These are phyloP conservation scores for Urocynchramus pylzowi DNA, from an alignment of 2,113 vertebrate species.

Conservation along the genomic window DNA sequence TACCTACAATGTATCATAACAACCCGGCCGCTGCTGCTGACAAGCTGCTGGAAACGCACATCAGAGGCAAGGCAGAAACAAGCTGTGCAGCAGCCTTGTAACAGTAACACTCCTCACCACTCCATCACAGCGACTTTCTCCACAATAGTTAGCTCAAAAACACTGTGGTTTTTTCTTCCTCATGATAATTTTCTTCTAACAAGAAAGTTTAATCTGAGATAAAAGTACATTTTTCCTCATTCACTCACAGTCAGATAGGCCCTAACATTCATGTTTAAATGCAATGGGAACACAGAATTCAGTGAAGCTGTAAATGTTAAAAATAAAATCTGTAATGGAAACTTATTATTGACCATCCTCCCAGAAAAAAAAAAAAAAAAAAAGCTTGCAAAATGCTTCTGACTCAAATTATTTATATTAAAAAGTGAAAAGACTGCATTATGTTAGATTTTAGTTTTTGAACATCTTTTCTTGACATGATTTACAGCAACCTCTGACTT, in stretches of 20 bases:
- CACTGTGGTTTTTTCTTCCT: background rate
- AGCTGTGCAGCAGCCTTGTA: background rate
- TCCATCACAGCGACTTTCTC: background rate
- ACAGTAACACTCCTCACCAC: background rate
- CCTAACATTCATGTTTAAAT: conserved; percentile 21
- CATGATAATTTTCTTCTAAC: background rate
- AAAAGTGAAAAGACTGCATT: background rate
- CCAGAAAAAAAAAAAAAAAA: background rate
- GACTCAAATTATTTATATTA: background rate
- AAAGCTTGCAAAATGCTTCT: background rate
- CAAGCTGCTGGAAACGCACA: background rate
- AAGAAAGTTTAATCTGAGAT: background rate
- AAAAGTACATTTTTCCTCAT: background rate
- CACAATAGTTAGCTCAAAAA: background rate
- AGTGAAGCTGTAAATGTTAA: background rate
- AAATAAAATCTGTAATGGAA: background rate
- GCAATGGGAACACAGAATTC: background rate
- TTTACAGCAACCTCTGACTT: background rate
- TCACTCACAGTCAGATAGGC: background rate
- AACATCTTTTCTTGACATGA: background rate
- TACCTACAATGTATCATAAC: background rate
- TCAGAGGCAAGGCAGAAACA: background rate
- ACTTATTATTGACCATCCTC: background rate
- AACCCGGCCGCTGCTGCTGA: background rate
- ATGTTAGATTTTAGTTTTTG: background rate